phyloP scores from a whole-genome alignment of 1,140 invertebrate genomes.

The Tetramorium simillimum region DNA sequence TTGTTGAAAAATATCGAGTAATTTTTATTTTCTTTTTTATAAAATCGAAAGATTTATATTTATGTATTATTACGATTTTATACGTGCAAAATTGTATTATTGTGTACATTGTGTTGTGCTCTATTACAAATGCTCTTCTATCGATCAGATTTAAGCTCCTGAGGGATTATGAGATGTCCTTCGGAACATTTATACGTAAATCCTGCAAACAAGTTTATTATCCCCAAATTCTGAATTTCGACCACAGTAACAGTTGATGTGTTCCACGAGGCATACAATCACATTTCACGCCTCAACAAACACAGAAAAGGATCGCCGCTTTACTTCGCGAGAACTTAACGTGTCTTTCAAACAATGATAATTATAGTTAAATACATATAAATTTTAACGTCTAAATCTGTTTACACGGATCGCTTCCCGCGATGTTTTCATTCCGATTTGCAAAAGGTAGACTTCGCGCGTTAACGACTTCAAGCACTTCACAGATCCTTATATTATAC shows the following conservation, averaged over 20 bases:
- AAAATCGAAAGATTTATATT: not conserved
- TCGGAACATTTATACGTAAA: constrained; percentile 30
- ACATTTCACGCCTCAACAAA: constrained; percentile 9
- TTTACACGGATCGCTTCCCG: not conserved
- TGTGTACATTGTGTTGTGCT: not conserved
- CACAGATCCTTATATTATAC: constrained; percentile 57
- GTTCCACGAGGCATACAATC: not conserved
- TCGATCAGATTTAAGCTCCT: constrained; percentile 22
- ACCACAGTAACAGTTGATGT: constrained; percentile 16
- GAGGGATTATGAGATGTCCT: constrained; percentile 30
- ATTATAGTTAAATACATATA: not conserved
- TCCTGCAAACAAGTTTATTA: constrained; percentile 24
- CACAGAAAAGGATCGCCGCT: not conserved
- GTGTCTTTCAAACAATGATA: not conserved
- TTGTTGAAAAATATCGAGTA: not conserved
- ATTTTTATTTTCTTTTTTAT: not conserved
- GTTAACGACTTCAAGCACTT: constrained; percentile 44
- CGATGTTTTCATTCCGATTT: not conserved
- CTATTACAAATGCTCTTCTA: not conserved
- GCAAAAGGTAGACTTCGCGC: constrained; percentile 11
- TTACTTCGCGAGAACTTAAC: not conserved
- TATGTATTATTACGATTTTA: not conserved
- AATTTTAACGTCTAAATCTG: not conserved
- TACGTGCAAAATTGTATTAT: not conserved
- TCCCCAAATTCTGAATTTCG: constrained; percentile 25